phyloP scores from a whole-genome alignment of 2,888 invertebrate species.

The Spodoptera exigua region DNA sequence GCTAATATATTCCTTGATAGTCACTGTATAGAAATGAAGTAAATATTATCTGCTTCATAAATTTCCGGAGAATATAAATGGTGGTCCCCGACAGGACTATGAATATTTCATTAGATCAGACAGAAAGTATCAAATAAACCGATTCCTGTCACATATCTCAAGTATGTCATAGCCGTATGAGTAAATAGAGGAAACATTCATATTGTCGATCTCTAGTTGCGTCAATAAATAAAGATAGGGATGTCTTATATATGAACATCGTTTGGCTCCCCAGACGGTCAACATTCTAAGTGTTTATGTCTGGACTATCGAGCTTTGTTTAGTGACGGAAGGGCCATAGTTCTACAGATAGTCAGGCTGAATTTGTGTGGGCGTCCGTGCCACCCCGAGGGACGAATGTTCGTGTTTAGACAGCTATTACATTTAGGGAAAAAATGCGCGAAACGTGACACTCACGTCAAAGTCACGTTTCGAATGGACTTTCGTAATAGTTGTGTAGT shows the following conservation, averaged over 20 bases:
- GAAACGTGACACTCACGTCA: constrained; percentile 52
- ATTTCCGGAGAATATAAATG: constrained; percentile 15
- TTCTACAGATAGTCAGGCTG: constrained; percentile 48
- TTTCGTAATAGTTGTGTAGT: constrained; percentile 14
- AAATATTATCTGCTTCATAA: constrained; percentile 5
- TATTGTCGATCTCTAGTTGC: constrained; percentile 52
- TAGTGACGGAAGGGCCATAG: constrained; percentile 58
- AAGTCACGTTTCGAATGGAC: constrained; percentile 52
- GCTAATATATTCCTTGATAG: too few relatives aligned
- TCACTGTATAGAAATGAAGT: too few relatives aligned
- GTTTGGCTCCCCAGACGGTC: constrained; percentile 50
- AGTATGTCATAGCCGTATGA: constrained; percentile 34
- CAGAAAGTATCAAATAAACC: constrained; percentile 24
- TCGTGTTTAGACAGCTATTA: constrained; percentile 58
- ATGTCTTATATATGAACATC: constrained; percentile 49
- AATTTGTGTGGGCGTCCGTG: constrained; percentile 61
- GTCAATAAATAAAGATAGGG: constrained; percentile 62
- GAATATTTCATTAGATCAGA: constrained; percentile 23
- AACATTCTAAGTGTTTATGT: constrained; percentile 62
- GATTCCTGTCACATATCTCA: constrained; percentile 48
- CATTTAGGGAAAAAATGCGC: constrained; percentile 50
- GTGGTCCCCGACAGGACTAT: constrained; percentile 10
- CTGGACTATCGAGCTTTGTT: constrained; percentile 53
- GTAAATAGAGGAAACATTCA: constrained; percentile 58
- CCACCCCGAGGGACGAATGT: constrained; percentile 55